These are phyloP conservation scores for Harlomillsia oculata DNA, from an alignment of 1,140 invertebrate genomes.

Conservation along the genomic window DNA sequence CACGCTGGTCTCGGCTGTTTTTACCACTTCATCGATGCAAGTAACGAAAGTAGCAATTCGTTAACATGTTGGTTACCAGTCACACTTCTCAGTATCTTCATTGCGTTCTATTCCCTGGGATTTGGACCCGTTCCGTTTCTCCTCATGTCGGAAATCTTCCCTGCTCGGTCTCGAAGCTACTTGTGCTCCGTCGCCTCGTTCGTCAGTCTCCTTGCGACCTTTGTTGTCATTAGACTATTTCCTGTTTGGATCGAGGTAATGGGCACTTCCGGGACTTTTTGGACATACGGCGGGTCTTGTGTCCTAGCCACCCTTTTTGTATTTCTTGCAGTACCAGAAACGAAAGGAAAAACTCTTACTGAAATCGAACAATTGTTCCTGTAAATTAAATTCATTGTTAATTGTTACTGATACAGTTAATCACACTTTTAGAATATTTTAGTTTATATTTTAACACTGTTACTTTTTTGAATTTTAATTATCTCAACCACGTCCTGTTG, in stretches of 20 bases:
- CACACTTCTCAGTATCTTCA: slow-evolving; percentile 3
- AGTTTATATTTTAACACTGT: too few species aligned
- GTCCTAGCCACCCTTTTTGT: not conserved
- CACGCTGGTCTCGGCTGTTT: slow-evolving; percentile 53
- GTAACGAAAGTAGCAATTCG: too few species aligned
- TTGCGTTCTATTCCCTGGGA: slow-evolving; percentile 23
- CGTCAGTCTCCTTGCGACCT: slow-evolving; percentile 43
- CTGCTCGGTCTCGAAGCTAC: slow-evolving; percentile 5
- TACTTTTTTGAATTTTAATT: too few species aligned
- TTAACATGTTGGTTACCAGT: slow-evolving; percentile 20
- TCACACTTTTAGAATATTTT: too few species aligned
- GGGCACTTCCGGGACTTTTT: not conserved
- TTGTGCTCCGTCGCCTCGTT: slow-evolving; percentile 6
- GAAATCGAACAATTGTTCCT: not conserved
- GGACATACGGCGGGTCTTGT: not conserved
- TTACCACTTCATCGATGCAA: too few species aligned
- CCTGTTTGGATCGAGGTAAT: not conserved
- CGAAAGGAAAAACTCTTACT: slow-evolving; percentile 52
- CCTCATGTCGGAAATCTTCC: slow-evolving; percentile 23
- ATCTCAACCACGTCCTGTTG: too few species aligned
- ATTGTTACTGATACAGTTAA: too few species aligned
- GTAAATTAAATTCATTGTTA: too few species aligned
- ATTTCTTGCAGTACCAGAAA: slow-evolving; percentile 63
- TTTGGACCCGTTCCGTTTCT: slow-evolving; percentile 24
- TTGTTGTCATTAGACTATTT: slow-evolving; percentile 43